Evolutionary conservation across 2,113 vertebrate genomes (phyloP).

Genomic region (Trogon surrucura): DNA sequence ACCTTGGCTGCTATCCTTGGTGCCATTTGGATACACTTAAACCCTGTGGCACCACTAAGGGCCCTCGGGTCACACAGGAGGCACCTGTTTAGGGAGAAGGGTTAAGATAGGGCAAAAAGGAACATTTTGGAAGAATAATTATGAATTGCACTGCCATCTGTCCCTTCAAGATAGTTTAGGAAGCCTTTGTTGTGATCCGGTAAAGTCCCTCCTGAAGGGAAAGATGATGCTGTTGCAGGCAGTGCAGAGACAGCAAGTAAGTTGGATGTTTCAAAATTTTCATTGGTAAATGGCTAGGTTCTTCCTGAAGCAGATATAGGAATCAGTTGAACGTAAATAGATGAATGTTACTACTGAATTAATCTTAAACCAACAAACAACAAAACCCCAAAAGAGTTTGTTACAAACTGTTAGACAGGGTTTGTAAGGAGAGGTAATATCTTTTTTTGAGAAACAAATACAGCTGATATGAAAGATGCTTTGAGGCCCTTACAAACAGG

Average conservation of each 20-base stretch:
- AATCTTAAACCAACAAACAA: neutral
- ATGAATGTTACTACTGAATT: neutral
- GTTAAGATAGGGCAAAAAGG: neutral
- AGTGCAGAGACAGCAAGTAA: neutral
- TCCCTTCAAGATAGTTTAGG: neutral
- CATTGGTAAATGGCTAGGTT: neutral
- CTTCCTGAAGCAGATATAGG: neutral
- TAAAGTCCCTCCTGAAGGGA: neutral
- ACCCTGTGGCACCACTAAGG: neutral
- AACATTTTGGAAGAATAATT: neutral
- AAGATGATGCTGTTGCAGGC: neutral
- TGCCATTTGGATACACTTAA: neutral
- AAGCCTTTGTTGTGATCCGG: neutral
- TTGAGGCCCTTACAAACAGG: neutral
- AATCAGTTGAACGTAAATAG: neutral
- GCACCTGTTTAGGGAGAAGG: neutral
- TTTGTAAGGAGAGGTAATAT: neutral
- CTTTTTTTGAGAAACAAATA: neutral
- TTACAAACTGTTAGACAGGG: neutral
- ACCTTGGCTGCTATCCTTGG: accelerated
- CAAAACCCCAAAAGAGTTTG: neutral
- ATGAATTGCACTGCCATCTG: neutral
- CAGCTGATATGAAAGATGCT: neutral
- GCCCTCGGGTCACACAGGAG: neutral
- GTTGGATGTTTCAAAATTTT: neutral